Evolutionary conservation across 2,113 vertebrate species (phyloP), one percentile per base, ranked within the genome.

Genomic region (Gymnocephalus cernua): DNA sequence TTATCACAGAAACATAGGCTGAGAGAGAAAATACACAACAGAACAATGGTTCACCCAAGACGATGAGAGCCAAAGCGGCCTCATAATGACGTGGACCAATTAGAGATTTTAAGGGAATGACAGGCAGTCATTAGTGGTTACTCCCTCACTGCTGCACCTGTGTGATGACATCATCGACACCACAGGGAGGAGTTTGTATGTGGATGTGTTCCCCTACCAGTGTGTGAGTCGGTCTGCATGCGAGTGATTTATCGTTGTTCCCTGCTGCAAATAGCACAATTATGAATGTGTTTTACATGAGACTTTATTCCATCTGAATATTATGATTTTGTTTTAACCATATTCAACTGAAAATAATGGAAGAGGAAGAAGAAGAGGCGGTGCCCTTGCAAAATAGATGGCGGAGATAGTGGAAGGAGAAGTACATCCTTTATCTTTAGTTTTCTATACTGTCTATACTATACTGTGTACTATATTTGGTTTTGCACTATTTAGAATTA

Each of bases 101-200:
- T 89, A 88, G 58, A 83, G 80, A 67, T 74, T 89, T 80, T 75
- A 86, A 86, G 57, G 69, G 65, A 51, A n/a, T 77, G 89, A 83
- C 90, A 93, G 88, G 86, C 57, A 0, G 47, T 83, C 61, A 91
- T 91, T 90, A 86, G 79, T 29, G 72, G 79, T 82, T 84, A 71
- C 83, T 75, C 59, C 77, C 59, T 79, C 51, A 3, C 73, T 66
- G 78, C 77, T 87, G 91, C 93, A 93, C 89, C 91, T 93, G 92
- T 38, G 13, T 23, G 47, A 45, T 89, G 82, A 88, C 86, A 85
- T 92, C 87, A 90, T 12, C 32, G 3, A 7, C 76, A 18, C 65
- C 50, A 15, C 73, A 21, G 75, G 71, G 68, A 79, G 41, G 59
- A 62, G 13, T 44, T 45, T 65, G 68, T 12, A 57, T 57, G 47